Conservation (phyloP, 2,888 invertebrate genomes). For the Galerucella pusilla region DNA sequence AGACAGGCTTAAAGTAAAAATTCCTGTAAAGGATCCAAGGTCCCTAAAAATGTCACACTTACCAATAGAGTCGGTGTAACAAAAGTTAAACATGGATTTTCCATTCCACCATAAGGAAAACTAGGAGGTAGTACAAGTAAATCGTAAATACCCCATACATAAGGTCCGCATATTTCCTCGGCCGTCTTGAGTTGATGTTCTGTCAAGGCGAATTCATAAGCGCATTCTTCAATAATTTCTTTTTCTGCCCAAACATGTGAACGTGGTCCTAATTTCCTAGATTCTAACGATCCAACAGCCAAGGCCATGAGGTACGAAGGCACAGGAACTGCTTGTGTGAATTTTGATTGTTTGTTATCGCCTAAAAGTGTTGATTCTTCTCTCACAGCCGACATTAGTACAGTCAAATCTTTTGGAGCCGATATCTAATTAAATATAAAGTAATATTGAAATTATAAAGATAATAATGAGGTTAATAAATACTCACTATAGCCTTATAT, state of each 20-base stretch:
- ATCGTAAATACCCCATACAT: conserved; percentile 93
- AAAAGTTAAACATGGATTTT: conserved; percentile 96
- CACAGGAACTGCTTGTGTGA: conserved; percentile 83
- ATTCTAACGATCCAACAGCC: conserved; percentile 85
- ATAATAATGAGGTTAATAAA: background rate
- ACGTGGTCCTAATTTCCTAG: conserved; percentile 80
- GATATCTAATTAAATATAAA: conserved; percentile 67
- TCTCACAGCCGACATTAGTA: conserved; percentile 88
- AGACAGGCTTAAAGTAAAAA: no score
- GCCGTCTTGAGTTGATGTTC: conserved; percentile 85
- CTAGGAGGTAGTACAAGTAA: conserved; percentile 90
- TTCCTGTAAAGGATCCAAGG: no score
- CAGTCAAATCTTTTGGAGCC: conserved; percentile 80
- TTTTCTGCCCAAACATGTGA: conserved; percentile 92
- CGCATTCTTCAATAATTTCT: conserved; percentile 83
- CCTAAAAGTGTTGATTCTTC: conserved; percentile 64
- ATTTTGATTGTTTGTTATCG: conserved; percentile 68
- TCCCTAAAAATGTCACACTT: conserved; percentile 53
- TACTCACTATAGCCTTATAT: conserved; percentile 70
- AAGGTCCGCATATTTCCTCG: conserved; percentile 86
- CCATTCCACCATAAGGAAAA: conserved; percentile 97
- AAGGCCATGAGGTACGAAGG: conserved; percentile 92
- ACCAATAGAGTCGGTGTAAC: conserved; percentile 92
- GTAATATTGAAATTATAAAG: background rate
- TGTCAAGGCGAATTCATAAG: conserved; percentile 90